Percentiles rank a stretch among this genome's conserved stretches.
These are phyloP conservation scores for Amia ocellicauda DNA, from an alignment of 2,113 vertebrate species.

Conservation along the genomic window DNA sequence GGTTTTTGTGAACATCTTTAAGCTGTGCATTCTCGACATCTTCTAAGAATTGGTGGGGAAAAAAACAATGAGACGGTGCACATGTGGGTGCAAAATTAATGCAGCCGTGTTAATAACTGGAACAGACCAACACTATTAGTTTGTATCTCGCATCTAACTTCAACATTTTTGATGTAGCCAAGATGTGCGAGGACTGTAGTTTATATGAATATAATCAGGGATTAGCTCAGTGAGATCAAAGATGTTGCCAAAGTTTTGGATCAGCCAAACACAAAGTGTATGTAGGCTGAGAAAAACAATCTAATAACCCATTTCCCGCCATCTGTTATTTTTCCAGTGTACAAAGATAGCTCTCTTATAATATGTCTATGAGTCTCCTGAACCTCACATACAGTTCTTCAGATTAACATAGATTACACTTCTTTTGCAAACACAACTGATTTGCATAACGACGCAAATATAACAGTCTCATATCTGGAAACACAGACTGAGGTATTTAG, in stretches of 20 bases:
- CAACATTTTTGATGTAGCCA: neutral
- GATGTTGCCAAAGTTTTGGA: conserved; percentile 3
- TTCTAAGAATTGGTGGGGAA: neutral
- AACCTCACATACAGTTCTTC: neutral
- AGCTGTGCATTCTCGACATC: neutral
- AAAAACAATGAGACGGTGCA: neutral
- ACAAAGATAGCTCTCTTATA: no score
- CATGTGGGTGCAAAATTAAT: conserved; percentile 11
- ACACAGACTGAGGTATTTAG: no score
- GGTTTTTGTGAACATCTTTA: no score
- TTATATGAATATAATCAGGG: conserved; percentile 13
- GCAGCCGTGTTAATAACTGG: conserved; percentile 15
- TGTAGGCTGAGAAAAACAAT: neutral
- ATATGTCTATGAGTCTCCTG: no score
- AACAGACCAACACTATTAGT: conserved; percentile 12
- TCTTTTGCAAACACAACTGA: neutral
- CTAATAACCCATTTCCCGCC: neutral
- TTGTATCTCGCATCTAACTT: conserved; percentile 8
- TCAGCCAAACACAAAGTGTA: conserved; percentile 14
- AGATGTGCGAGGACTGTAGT: conserved; percentile 17
- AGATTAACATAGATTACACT: neutral
- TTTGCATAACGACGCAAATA: neutral
- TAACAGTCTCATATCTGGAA: no score
- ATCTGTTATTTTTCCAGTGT: neutral
- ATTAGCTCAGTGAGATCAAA: conserved; percentile 6